Conservation (phyloP, 2,113 vertebrate genomes). For the Etheostoma cragini region DNA sequence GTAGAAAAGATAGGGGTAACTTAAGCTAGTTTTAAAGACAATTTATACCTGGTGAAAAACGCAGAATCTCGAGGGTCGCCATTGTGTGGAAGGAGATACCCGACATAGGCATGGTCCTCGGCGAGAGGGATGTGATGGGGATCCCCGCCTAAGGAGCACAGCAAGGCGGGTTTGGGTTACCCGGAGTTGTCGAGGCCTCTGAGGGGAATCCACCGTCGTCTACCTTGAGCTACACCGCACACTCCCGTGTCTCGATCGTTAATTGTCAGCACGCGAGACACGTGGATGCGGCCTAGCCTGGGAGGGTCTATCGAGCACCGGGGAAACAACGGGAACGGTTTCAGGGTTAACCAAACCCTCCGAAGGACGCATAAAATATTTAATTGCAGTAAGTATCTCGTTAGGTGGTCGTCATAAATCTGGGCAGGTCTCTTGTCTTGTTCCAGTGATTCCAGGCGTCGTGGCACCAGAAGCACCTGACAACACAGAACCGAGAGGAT, state of each 20-base stretch:
- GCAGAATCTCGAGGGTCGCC: constrained; percentile 67
- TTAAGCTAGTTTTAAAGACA: constrained; percentile 55
- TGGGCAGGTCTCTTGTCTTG: constrained; percentile 1
- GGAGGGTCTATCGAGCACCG: constrained; percentile 79
- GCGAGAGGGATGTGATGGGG: constrained; percentile 70
- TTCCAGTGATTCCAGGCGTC: constrained; percentile 14
- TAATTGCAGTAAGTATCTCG: constrained; percentile 69
- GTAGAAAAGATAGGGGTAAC: constrained; percentile 64
- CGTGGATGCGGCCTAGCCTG: constrained; percentile 82
- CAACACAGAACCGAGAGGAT: constrained; percentile 56
- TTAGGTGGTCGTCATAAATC: neutral
- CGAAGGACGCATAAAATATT: constrained; percentile 47
- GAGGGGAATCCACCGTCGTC: constrained; percentile 69
- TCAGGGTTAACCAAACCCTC: constrained; percentile 57
- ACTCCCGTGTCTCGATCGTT: constrained; percentile 33
- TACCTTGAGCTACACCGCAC: constrained; percentile 56
- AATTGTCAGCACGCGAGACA: constrained; percentile 65
- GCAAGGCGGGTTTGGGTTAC: constrained; percentile 78
- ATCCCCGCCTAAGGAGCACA: constrained; percentile 73
- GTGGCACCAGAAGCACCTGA: constrained; percentile 53
- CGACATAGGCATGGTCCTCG: constrained; percentile 58
- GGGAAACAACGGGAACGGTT: constrained; percentile 75
- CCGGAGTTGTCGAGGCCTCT: constrained; percentile 79
- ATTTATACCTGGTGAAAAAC: constrained; percentile 62
- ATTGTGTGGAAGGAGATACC: constrained; percentile 67